Percentiles rank a stretch among this genome's conserved stretches.
Evolutionary conservation across 2,888 invertebrate species (phyloP).

Genomic region (Lasioglossum leucozonium): DNA sequence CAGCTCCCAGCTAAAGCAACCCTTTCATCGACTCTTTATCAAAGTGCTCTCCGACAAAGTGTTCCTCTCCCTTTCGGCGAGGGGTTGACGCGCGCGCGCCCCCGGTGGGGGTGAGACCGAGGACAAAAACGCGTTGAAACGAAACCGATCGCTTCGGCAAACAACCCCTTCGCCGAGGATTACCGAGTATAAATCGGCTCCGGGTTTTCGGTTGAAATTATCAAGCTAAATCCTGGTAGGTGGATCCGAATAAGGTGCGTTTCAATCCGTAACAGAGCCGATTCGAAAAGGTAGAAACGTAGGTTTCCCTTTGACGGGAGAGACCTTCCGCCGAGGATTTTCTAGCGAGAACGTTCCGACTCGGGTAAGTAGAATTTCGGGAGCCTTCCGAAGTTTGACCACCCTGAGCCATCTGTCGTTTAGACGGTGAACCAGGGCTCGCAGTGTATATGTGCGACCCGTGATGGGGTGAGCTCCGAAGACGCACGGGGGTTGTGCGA

Average conservation of each 20-base stretch:
- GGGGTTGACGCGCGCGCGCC: slow-evolving; percentile 21
- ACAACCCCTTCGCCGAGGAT: slow-evolving; percentile 30
- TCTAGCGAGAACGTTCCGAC: slow-evolving; percentile 51
- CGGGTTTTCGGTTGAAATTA: neutral
- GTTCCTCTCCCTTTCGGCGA: slow-evolving; percentile 17
- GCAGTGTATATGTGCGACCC: slow-evolving; percentile 26
- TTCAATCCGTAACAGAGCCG: slow-evolving; percentile 51
- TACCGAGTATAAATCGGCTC: slow-evolving; percentile 42
- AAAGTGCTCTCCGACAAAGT: slow-evolving; percentile 4
- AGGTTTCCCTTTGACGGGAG: slow-evolving; percentile 46
- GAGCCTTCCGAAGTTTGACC: slow-evolving; percentile 60
- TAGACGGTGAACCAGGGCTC: slow-evolving; percentile 61
- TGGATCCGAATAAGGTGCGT: slow-evolving; percentile 31
- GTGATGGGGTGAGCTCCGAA: slow-evolving; percentile 14
- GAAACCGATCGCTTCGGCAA: slow-evolving; percentile 39
- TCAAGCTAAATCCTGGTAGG: neutral
- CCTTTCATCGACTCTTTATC: slow-evolving; percentile 22
- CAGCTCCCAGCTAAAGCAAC: neutral
- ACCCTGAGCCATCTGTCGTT: slow-evolving; percentile 70
- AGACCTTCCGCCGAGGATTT: slow-evolving; percentile 33
- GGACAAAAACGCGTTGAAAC: slow-evolving; percentile 38
- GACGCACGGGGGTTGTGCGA: slow-evolving; percentile 10
- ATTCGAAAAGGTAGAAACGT: slow-evolving; percentile 40
- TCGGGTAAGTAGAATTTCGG: slow-evolving; percentile 19
- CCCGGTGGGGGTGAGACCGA: neutral